phyloP scores from a whole-genome alignment of 1,140 invertebrate genomes.

The Neuroterus valhalla region DNA sequence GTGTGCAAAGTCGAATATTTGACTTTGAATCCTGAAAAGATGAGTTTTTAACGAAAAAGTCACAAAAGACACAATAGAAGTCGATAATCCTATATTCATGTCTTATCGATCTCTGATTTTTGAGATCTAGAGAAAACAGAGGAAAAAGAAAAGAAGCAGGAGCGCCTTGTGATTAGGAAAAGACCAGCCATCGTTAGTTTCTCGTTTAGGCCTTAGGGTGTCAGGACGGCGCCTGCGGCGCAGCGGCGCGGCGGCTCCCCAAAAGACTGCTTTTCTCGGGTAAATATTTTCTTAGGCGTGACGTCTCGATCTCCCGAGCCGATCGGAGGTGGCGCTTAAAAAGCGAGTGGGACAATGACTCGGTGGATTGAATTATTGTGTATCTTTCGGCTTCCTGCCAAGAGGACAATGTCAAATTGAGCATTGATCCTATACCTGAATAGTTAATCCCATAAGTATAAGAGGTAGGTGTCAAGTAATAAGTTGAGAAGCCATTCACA shows the following conservation, averaged over 20 bases:
- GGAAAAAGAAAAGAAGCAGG: background rate
- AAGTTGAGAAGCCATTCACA: slow-evolving; percentile 17
- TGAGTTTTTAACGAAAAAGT: no score
- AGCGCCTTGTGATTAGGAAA: background rate
- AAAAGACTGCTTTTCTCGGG: background rate
- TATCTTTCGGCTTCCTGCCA: slow-evolving; percentile 14
- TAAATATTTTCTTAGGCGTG: slow-evolving; percentile 31
- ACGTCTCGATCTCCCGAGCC: background rate
- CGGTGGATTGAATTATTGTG: slow-evolving; percentile 16
- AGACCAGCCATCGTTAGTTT: slow-evolving; percentile 6
- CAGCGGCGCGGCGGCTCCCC: background rate
- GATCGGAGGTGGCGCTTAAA: background rate
- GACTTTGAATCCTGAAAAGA: no score
- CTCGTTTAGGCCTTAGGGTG: slow-evolving; percentile 26
- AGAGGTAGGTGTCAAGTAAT: slow-evolving; percentile 14
- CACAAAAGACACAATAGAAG: slow-evolving; percentile 35
- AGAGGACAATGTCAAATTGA: background rate
- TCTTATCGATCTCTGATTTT: slow-evolving; percentile 20
- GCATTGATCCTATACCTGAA: slow-evolving; percentile 2
- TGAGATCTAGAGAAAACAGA: slow-evolving; percentile 13
- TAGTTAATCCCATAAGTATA: background rate
- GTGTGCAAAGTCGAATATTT: no score
- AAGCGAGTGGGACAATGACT: slow-evolving; percentile 19
- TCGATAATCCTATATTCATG: slow-evolving; percentile 35
- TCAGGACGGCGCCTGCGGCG: no score